A percentile compares a stretch with the other conserved stretches of the same genome.
phyloP scores from a whole-genome alignment of 2,797 vertebrate species.

The Hylomyscus alleni region DNA sequence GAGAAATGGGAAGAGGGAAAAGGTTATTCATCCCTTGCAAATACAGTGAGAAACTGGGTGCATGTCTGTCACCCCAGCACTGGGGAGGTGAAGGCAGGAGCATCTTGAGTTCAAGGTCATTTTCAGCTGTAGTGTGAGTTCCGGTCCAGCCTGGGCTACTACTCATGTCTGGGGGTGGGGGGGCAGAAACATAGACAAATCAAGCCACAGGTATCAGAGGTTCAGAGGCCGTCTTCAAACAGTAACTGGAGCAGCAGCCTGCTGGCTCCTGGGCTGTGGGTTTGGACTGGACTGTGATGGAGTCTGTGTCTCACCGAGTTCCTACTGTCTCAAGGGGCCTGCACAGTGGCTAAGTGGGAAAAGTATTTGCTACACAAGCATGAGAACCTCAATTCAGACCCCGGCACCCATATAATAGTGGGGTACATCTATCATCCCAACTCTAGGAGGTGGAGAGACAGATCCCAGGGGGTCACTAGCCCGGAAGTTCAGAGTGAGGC shows the following conservation, averaged over 20 bases:
- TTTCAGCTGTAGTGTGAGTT: background rate
- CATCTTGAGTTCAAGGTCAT: background rate
- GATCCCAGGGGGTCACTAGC: background rate
- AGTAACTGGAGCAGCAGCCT: background rate
- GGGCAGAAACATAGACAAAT: background rate
- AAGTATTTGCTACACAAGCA: background rate
- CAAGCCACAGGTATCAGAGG: background rate
- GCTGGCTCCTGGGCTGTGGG: background rate
- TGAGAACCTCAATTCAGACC: background rate
- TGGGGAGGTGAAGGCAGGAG: background rate
- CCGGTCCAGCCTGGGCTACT: background rate
- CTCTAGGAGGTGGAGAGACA: background rate
- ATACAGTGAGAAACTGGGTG: background rate
- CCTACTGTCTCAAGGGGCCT: background rate
- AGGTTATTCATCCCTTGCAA: too few species aligned
- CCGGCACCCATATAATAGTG: background rate
- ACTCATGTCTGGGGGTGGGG: too few species aligned
- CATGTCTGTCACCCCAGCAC: background rate
- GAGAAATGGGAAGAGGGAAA: too few species aligned
- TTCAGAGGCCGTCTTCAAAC: too few species aligned
- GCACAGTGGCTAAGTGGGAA: background rate
- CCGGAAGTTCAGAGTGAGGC: background rate
- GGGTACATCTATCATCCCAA: background rate
- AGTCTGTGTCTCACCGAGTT: too few species aligned
- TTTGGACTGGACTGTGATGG: background rate